These are phyloP conservation scores for Acanthiza pusilla DNA, from an alignment of 2,797 vertebrate species.

Conservation along the genomic window DNA sequence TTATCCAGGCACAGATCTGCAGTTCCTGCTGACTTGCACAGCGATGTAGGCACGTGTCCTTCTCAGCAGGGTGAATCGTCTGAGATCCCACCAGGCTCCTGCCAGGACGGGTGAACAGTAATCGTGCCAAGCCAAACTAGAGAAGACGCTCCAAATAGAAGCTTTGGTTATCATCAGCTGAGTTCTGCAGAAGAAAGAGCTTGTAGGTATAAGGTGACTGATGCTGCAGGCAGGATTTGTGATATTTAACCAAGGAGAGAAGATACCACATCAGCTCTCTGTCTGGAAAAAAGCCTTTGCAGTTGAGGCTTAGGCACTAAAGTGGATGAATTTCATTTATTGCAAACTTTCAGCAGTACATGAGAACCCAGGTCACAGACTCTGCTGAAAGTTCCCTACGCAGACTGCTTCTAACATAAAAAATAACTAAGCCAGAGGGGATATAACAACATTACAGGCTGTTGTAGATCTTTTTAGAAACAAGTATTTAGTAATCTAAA, in stretches of 20 bases:
- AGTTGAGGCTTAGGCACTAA: background rate
- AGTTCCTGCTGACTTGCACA: background rate
- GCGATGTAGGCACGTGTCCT: background rate
- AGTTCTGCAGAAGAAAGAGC: background rate
- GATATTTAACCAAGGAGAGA: background rate
- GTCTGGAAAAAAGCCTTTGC: background rate
- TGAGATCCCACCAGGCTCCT: background rate
- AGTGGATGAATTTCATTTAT: background rate
- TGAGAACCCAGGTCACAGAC: background rate
- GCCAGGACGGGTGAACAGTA: background rate
- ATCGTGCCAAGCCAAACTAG: background rate
- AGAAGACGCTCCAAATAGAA: background rate
- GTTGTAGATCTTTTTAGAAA: background rate
- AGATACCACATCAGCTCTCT: background rate
- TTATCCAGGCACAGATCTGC: background rate
- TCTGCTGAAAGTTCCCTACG: background rate
- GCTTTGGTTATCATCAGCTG: background rate
- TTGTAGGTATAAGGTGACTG: background rate
- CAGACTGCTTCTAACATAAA: background rate
- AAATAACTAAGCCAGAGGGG: background rate
- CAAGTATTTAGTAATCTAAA: background rate
- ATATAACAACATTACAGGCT: background rate
- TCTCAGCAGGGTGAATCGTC: background rate
- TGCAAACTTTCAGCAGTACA: background rate
- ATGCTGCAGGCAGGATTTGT: background rate